Percentiles rank a stretch among this genome's conserved stretches.
Evolutionary conservation across 1,140 invertebrate genomes (phyloP).

Genomic region (Drosophila funebris): DNA sequence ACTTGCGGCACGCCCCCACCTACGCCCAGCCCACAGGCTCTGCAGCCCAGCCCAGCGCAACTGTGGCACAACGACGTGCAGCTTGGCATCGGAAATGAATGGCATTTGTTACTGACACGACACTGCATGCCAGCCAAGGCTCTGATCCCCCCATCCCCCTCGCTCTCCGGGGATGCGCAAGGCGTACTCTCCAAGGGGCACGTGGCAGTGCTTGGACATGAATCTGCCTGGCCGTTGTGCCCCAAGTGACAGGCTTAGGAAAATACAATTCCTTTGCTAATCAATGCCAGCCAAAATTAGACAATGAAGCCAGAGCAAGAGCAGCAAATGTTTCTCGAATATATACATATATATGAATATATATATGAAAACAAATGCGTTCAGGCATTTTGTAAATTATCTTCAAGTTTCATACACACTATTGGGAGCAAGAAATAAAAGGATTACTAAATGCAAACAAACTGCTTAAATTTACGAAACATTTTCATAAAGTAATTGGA

Average conservation of each 20-base stretch:
- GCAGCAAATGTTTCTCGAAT: not conserved
- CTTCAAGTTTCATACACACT: not conserved
- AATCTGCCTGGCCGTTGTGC: not conserved
- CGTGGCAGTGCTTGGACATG: not conserved
- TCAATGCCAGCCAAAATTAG: constrained; percentile 30
- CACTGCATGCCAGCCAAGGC: not conserved
- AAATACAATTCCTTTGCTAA: constrained; percentile 34
- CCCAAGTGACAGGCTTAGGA: constrained; percentile 25
- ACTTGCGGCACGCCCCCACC: no score
- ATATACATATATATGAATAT: no score
- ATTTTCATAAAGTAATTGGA: no score
- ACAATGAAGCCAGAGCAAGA: not conserved
- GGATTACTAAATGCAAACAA: not conserved
- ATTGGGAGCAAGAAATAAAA: no score
- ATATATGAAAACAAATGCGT: constrained; percentile 18
- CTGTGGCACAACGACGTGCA: constrained; percentile 52
- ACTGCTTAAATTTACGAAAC: no score
- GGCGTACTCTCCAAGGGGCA: not conserved
- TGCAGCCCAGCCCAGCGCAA: no score
- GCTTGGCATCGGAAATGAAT: constrained; percentile 69
- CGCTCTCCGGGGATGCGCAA: not conserved
- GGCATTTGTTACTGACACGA: constrained; percentile 71
- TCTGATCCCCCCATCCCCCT: not conserved
- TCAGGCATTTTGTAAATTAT: not conserved
- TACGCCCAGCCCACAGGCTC: no score